These are phyloP conservation scores for Ornithoptera priamus DNA, from an alignment of 2,888 invertebrate genomes.

Conservation along the genomic window DNA sequence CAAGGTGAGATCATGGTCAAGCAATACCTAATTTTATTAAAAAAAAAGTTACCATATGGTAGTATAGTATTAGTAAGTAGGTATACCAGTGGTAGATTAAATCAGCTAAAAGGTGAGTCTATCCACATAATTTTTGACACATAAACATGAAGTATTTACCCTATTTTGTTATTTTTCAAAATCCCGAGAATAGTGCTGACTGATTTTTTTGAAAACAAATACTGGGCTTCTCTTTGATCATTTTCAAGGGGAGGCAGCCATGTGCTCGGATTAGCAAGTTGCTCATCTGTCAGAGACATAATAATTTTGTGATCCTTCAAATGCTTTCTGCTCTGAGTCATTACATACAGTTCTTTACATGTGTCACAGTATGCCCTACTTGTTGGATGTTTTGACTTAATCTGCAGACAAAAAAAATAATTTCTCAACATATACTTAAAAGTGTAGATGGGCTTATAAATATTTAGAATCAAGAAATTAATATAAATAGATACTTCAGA, in stretches of 20 bases:
- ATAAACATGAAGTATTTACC: conserved; percentile 51
- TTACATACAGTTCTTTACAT: conserved; percentile 79
- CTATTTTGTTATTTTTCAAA: conserved; percentile 79
- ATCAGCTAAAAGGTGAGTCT: too few species aligned
- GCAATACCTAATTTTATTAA: too few species aligned
- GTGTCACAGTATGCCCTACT: conserved; percentile 83
- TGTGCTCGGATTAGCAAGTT: conserved; percentile 82
- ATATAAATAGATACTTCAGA: too few species aligned
- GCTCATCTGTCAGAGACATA: conserved; percentile 77
- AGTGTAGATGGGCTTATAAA: too few species aligned
- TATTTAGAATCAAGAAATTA: too few species aligned
- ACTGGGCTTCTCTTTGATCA: conserved; percentile 92
- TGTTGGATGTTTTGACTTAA: conserved; percentile 61
- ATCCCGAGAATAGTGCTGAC: conserved; percentile 83
- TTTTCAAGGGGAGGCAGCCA: conserved; percentile 85
- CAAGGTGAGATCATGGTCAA: too few species aligned
- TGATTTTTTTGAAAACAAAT: conserved; percentile 87
- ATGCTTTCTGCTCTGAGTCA: conserved; percentile 71
- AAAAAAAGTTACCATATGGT: too few species aligned
- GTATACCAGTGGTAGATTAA: too few species aligned
- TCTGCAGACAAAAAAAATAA: conserved; percentile 46
- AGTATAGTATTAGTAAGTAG: too few species aligned
- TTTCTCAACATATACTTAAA: too few species aligned
- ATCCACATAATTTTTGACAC: too few species aligned
- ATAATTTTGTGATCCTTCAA: conserved; percentile 76